Conservation (phyloP, 1,140 invertebrate genomes). For the Piezodorus guildinii region DNA sequence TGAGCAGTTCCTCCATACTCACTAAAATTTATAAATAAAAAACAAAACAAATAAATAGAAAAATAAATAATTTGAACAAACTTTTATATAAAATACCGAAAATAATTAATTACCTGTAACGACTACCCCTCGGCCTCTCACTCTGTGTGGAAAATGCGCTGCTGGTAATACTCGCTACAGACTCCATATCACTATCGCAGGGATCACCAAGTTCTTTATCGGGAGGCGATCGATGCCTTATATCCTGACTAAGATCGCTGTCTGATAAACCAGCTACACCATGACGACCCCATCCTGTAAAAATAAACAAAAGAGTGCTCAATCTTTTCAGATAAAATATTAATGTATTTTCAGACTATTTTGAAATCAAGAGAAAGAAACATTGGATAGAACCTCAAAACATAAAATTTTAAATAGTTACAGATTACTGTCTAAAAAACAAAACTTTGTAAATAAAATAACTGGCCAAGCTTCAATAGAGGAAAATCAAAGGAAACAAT, state of each 20-base stretch:
- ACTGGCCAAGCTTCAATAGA: too few species aligned
- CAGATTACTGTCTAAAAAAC: too few species aligned
- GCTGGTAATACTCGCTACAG: slow-evolving; percentile 71
- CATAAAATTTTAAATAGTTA: too few species aligned
- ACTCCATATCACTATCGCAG: slow-evolving; percentile 80
- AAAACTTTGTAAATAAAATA: too few species aligned
- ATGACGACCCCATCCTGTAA: slow-evolving; percentile 56
- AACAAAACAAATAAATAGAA: neutral
- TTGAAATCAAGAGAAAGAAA: too few species aligned
- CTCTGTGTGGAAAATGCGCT: slow-evolving; percentile 87
- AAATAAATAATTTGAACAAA: neutral
- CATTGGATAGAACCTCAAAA: too few species aligned
- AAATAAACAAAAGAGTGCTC: too few species aligned
- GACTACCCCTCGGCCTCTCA: slow-evolving; percentile 65
- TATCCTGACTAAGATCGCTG: slow-evolving; percentile 54
- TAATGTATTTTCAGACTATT: too few species aligned
- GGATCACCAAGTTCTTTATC: slow-evolving; percentile 45
- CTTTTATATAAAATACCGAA: neutral
- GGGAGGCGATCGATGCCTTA: slow-evolving; percentile 35
- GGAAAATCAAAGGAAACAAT: too few species aligned
- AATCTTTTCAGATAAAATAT: too few species aligned
- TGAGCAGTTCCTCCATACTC: slow-evolving; percentile 19
- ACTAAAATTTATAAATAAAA: slow-evolving; percentile 11
- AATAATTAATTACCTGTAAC: slow-evolving; percentile 49
- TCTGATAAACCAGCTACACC: slow-evolving; percentile 70